Conservation (phyloP, 2,888 invertebrate genomes). For the Mechanitis messenoides region DNA sequence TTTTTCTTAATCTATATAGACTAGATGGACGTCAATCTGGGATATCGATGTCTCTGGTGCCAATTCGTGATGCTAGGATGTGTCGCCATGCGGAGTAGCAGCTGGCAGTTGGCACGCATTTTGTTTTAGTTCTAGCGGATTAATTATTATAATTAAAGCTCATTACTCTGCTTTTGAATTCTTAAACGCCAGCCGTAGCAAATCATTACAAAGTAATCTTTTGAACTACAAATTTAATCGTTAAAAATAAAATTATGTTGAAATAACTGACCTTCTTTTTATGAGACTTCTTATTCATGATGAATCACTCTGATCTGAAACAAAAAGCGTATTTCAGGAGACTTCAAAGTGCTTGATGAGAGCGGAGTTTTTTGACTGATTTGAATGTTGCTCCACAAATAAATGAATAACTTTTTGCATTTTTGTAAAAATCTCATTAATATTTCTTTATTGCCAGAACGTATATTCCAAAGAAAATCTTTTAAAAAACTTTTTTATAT, state of each 20-base stretch:
- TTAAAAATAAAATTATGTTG: background rate
- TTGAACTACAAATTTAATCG: slow-evolving; percentile 17
- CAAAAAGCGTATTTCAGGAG: slow-evolving; percentile 37
- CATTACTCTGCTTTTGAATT: background rate
- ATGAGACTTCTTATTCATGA: slow-evolving; percentile 67
- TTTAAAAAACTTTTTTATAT: too few species aligned
- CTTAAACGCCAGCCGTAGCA: background rate
- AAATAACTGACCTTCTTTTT: slow-evolving; percentile 61
- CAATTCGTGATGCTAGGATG: background rate
- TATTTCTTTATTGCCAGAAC: too few species aligned
- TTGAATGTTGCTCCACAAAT: background rate
- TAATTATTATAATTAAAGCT: slow-evolving; percentile 2
- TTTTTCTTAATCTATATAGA: too few species aligned
- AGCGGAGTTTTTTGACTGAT: background rate
- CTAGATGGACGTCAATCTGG: too few species aligned
- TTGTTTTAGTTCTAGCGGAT: background rate
- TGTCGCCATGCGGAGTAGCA: background rate
- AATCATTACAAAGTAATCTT: slow-evolving; percentile 18
- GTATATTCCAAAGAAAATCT: too few species aligned
- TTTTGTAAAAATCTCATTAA: too few species aligned
- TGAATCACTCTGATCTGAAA: slow-evolving; percentile 45
- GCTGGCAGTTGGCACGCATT: background rate
- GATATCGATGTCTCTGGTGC: background rate
- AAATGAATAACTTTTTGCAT: background rate
- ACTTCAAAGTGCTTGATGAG: slow-evolving; percentile 29